Evolutionary conservation across 2,888 invertebrate species (phyloP).

Genomic region (Pachycephus smyrnensis): DNA sequence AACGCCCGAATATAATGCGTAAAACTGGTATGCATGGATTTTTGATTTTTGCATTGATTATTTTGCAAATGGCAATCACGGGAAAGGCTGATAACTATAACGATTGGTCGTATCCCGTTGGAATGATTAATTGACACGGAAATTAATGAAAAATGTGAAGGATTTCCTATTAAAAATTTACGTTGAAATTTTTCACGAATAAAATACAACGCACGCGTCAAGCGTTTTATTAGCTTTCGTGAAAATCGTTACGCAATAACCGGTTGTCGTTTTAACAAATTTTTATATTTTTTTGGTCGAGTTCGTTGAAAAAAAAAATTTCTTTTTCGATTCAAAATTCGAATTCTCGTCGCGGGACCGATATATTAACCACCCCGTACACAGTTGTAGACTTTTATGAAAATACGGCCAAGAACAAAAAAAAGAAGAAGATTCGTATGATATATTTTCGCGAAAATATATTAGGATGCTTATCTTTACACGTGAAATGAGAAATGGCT

Average conservation of each 20-base stretch:
- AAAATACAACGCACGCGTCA: background rate
- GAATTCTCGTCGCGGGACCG: no score
- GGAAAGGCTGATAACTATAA: background rate
- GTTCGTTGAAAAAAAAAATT: background rate
- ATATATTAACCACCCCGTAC: no score
- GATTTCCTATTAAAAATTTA: background rate
- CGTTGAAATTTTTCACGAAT: background rate
- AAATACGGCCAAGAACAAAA: background rate
- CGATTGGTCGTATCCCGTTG: background rate
- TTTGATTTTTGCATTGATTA: background rate
- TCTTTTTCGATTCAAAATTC: background rate
- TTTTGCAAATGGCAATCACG: background rate
- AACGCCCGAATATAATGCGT: background rate
- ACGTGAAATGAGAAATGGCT: background rate
- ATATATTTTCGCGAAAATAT: background rate
- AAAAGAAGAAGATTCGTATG: background rate
- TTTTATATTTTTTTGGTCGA: no score
- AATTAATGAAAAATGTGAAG: background rate
- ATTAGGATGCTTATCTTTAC: background rate
- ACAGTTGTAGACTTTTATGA: background rate
- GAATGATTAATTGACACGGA: background rate
- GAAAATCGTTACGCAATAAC: background rate
- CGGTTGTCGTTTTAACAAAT: background rate
- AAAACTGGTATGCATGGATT: background rate
- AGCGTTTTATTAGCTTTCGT: background rate